phyloP scores from a whole-genome alignment of 2,888 invertebrate genomes.

The Drosophila quinaria region DNA sequence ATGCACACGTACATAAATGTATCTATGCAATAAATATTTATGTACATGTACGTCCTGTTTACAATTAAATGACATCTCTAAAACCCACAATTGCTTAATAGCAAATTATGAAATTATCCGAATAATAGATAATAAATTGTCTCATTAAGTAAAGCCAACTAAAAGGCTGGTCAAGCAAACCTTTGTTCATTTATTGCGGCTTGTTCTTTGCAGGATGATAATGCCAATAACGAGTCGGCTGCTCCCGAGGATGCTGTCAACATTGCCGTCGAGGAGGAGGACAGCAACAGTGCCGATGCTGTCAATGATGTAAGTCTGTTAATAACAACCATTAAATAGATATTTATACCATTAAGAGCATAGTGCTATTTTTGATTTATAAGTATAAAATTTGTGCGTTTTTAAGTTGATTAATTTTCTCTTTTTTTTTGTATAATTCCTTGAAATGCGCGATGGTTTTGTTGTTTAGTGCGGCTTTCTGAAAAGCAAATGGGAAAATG shows the following conservation, averaged over 20 bases:
- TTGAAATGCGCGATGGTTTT: constrained; percentile 45
- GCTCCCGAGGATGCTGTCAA: constrained; percentile 23
- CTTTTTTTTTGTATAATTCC: constrained; percentile 21
- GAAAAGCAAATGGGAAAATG: constrained; percentile 95
- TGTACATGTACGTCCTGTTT: constrained; percentile 18
- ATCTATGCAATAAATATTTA: constrained; percentile 1
- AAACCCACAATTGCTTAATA: constrained; percentile 16
- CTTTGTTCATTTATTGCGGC: constrained; percentile 67
- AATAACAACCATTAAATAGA: neutral
- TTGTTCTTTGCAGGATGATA: constrained; percentile 79
- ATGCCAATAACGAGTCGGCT: constrained; percentile 53
- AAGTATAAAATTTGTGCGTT: constrained; percentile 4
- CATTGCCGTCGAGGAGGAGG: constrained; percentile 45
- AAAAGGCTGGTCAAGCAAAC: constrained; percentile 43
- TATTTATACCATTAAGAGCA: constrained; percentile 7
- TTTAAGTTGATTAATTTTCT: constrained; percentile 21
- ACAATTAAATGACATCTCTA: constrained; percentile 7
- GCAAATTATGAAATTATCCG: constrained; percentile 19
- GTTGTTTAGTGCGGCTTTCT: constrained; percentile 83
- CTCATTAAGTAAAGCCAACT: constrained; percentile 58
- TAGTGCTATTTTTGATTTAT: neutral
- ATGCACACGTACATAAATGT: constrained; percentile 10
- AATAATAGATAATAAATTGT: constrained; percentile 13
- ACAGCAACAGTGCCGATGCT: constrained; percentile 64
- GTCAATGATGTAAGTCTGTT: constrained; percentile 59